These are phyloP conservation scores for Nicator chloris DNA, from an alignment of 2,113 vertebrate species.

Conservation along the genomic window DNA sequence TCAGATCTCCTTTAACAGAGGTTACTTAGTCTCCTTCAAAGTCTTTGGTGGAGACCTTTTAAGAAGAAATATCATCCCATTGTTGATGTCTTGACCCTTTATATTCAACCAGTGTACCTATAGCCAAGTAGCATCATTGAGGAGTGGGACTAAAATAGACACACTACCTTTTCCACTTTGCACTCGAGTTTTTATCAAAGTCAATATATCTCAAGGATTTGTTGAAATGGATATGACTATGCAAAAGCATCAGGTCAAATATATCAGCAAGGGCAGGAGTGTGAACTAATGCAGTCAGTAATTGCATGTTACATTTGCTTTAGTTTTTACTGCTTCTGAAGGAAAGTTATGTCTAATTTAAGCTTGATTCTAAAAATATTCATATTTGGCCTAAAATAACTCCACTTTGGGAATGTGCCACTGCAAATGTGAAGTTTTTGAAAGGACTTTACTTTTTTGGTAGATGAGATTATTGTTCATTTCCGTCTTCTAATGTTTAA, in stretches of 20 bases:
- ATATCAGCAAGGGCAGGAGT: background rate
- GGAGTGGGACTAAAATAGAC: background rate
- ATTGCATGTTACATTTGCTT: background rate
- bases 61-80: background rate
- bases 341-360: slow-evolving; percentile 11
- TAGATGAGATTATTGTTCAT: background rate
- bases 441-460: background rate
- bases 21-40: background rate
- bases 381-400: slow-evolving; percentile 24
- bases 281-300: background rate
- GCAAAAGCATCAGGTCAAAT: background rate
- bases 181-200: background rate
- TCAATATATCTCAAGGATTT: background rate
- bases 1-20: background rate
- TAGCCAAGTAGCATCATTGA: background rate
- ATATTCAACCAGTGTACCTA: background rate
- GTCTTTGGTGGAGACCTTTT: background rate
- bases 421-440: background rate
- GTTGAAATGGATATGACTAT: background rate
- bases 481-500: background rate
- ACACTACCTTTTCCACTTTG: background rate
- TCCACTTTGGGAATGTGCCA: background rate
- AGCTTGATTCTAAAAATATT: slow-evolving; percentile 36
- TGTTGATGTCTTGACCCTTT: background rate
- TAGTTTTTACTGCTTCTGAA: background rate